A percentile compares a stretch with the other conserved stretches of the same genome.
Evolutionary conservation across 2,113 vertebrate genomes (phyloP).

Genomic region (Paramormyrops kingsleyae): DNA sequence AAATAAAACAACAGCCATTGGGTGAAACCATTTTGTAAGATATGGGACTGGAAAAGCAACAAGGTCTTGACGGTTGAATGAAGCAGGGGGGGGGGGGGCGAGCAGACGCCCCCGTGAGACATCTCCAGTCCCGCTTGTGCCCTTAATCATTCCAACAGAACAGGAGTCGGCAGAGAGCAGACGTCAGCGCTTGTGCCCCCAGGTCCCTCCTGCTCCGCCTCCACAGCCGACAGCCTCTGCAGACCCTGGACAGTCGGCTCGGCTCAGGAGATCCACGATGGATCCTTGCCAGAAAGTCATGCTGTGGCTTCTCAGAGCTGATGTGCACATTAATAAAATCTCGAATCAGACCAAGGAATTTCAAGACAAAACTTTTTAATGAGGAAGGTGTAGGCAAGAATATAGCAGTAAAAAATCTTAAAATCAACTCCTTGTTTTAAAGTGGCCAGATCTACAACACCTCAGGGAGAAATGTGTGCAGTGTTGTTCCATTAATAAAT

Average conservation of each 20-base stretch:
- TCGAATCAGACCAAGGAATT: slow-evolving; percentile 59
- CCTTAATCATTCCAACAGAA: slow-evolving; percentile 29
- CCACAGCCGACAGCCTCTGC: background rate
- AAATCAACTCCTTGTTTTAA: slow-evolving; percentile 63
- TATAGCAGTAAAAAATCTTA: slow-evolving; percentile 65
- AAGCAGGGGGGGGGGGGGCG: no score
- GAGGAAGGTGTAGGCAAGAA: slow-evolving; percentile 36
- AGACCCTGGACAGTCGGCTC: slow-evolving; percentile 36
- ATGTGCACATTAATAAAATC: slow-evolving; percentile 56
- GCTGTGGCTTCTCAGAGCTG: slow-evolving; percentile 64
- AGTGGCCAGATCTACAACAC: slow-evolving; percentile 43
- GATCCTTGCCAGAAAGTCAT: slow-evolving; percentile 34
- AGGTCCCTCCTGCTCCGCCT: slow-evolving; percentile 31
- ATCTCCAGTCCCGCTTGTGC: slow-evolving; percentile 17
- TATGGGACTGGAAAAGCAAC: background rate
- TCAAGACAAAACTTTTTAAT: slow-evolving; percentile 43
- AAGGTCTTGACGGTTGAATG: background rate
- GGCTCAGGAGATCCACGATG: slow-evolving; percentile 29
- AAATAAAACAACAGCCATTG: background rate
- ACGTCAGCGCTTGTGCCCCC: slow-evolving; percentile 30
- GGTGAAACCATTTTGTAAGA: background rate
- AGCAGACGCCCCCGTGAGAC: background rate
- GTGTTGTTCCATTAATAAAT: background rate
- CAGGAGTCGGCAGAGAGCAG: slow-evolving; percentile 35
- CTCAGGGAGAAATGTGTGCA: slow-evolving; percentile 73